phyloP scores from a whole-genome alignment of 2,113 vertebrate genomes.

The Cheirogaleus medius region DNA sequence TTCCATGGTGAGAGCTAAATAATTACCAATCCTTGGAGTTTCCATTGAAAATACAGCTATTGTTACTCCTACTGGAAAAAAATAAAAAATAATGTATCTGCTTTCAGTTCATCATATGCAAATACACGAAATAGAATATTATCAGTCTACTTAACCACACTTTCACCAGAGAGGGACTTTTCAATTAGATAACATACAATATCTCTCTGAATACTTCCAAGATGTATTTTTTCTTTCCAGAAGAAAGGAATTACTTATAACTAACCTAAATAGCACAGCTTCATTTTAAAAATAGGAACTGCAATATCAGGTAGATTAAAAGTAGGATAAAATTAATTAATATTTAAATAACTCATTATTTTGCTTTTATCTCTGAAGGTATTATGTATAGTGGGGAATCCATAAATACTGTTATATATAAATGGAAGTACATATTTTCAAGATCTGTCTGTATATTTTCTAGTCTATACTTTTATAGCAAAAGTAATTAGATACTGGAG shows the following conservation, averaged over 20 bases:
- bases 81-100: background rate
- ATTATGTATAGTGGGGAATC: background rate
- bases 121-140: background rate
- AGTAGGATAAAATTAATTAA: slow-evolving; percentile 21
- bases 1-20: background rate
- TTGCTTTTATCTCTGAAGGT: background rate
- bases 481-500: background rate
- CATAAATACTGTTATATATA: background rate
- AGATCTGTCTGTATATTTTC: background rate
- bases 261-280: slow-evolving; percentile 28
- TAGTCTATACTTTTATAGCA: background rate
- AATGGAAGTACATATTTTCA: slow-evolving; percentile 1
- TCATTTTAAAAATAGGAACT: slow-evolving; percentile 43
- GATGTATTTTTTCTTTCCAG: background rate
- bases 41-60: slow-evolving; percentile 13
- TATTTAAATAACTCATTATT: slow-evolving; percentile 27
- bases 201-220: background rate
- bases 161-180: slow-evolving; percentile 6
- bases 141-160: background rate
- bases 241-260: slow-evolving; percentile 32
- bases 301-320: background rate
- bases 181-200: background rate
- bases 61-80: background rate
- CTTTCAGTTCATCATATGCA: slow-evolving; percentile 26
- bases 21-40: background rate